Base-by-base conservation (phyloP, 2,888 invertebrate genomes). In the Tolmerus cingulatus region DNA sequence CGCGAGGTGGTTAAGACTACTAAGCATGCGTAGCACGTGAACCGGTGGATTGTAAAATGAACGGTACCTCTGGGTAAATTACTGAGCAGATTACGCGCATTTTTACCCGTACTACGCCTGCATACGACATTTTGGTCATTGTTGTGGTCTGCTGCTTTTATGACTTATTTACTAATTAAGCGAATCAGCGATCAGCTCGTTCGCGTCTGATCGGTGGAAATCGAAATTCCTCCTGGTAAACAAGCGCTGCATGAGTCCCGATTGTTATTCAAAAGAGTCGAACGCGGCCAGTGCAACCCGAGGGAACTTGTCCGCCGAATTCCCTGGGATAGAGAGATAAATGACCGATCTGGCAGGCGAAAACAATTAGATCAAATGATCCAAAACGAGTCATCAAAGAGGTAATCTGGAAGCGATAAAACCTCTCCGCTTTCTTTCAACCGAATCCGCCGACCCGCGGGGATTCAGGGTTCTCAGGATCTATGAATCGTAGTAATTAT, bases 41-140 rank as follows among this genome's bases (percentile, higher is more conserved):
- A 30, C 27, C 34, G 14, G 16, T 55, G 81, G 34, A 81, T 81
- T 81, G 81, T 81, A 81, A 55, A 81, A 81, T 19, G 55, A 81
- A 81, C 81, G 81, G 81, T 81, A 81, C 51, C 81, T 81, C 23
- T 46, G 34, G 81, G 51, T 81, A 81, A 81, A 81, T 81, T 81
- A 81, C 81, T 51, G 55, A 81, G 51, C 81, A 51, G 81, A 81
- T 81, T 81, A 81, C 81, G 81, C 81, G 81, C 81, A 81, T 81
- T 81, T 81, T 51, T 81, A 46, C 0, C n/a, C 81, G 81, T 81
- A 81, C 81, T 27, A 81, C 81, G 34, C 81, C 43, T 81, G 81
- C 81, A 81, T 81, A 81, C 81, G 81, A 81, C 81, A 81, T 81
- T 81, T 81, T 55, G 81, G 55, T 81, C 79, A 81, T 81, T 81